Base-by-base conservation (phyloP, 1,140 invertebrate species). In the Drosophila lowei region DNA sequence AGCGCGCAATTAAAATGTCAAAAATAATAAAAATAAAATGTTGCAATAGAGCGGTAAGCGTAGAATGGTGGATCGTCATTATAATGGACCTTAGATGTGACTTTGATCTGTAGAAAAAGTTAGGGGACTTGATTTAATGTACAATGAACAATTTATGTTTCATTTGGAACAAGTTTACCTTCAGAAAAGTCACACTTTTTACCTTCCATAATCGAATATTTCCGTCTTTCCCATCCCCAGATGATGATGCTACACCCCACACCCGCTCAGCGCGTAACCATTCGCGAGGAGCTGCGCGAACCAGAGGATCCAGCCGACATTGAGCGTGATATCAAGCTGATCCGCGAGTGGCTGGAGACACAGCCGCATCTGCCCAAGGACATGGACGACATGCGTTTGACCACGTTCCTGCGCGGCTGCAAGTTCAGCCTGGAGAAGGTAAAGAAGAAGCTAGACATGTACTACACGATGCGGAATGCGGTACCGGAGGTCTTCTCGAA, bases 361-460 rank as follows among this genome's bases (percentile, higher is more conserved):
- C 95, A 96, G 90, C 95, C 95, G 0, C 95, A 96, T 92, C 92
- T 96, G 58, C 94, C 94, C 9, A 86, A 92, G 30, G 93, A 93
- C 52, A 92, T 93, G 83, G 94, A 96, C 91, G 95, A 96, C 68
- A 91, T 93, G 59, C 93, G 95, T 86, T 89, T 97, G 15, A 93
- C 95, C 90, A 95, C 95, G 0, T 97, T 97, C 91, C 90, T 97
- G 23, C 93, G 96, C 30, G 96, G 96, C 7, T 96, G 95, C 90
- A 97, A 97, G 92, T 96, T 95, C 83, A 96, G 95, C 16, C 81
- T 97, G 65, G 96, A 97, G 83, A 95, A 95, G 88, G 94, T 94
- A 16, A 97, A 97, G 91, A 93, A 93, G 73, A 97, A 97, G 92
- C 83, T 97, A 47, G 96, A 97, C 90, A 95, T 95, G 92, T 96